These are phyloP conservation scores for Trididemnum clinides DNA, from an alignment of 23 tunicate species.

Conservation along the genomic window DNA sequence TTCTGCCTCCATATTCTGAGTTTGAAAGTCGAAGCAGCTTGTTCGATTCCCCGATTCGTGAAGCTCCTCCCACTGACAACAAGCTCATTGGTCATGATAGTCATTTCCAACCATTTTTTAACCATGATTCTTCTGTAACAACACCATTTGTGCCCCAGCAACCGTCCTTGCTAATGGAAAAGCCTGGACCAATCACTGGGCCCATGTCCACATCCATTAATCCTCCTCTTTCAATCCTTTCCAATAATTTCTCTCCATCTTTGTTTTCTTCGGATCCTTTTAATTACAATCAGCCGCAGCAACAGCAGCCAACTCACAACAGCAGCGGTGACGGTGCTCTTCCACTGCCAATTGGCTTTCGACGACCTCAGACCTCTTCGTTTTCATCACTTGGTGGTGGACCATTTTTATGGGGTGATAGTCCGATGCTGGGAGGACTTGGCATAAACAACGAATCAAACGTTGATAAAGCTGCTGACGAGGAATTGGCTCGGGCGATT, in stretches of 20 bases:
- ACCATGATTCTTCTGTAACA: not conserved
- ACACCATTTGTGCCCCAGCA: not conserved
- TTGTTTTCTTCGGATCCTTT: conserved; percentile 28
- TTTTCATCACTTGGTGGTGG: conserved; percentile 20
- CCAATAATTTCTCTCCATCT: conserved; percentile 16
- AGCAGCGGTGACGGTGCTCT: not conserved
- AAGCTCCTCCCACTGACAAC: conserved; percentile 10
- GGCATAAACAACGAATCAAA: conserved; percentile 11
- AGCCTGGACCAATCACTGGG: not conserved
- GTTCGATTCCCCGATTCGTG: conserved; percentile 17
- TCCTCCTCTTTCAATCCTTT: conserved; percentile 1
- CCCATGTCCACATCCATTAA: not conserved
- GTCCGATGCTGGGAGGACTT: conserved; percentile 1
- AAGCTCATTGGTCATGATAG: conserved; percentile 19
- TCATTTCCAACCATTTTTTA: conserved; percentile 44
- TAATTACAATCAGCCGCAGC: not conserved
- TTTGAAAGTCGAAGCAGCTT: conserved; percentile 40
- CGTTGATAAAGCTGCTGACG: conserved; percentile 51
- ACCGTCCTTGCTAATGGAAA: not conserved
- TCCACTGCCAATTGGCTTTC: conserved; percentile 74
- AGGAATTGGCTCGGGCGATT: conserved; percentile 63
- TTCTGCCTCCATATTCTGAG: conserved; percentile 28
- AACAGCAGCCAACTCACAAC: not conserved
- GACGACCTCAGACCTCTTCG: conserved; percentile 50
- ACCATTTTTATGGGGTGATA: not conserved